phyloP scores from a whole-genome alignment of 2,888 invertebrate genomes.

The Acronicta psi region DNA sequence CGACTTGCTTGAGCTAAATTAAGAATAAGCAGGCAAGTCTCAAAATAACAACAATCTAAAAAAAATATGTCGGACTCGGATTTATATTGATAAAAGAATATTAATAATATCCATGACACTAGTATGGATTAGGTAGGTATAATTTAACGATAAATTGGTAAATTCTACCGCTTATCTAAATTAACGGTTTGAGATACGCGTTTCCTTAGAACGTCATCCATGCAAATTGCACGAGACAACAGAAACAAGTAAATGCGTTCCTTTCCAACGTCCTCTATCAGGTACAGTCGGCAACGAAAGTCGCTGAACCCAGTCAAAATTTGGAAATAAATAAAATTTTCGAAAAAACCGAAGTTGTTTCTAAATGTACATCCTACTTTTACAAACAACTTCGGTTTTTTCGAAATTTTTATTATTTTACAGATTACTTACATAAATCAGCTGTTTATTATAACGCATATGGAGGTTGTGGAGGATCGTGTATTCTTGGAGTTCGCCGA shows the following conservation, averaged over 20 bases:
- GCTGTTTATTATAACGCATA: constrained; percentile 95
- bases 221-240: constrained; percentile 11
- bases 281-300: too few relatives aligned
- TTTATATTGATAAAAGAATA: constrained; percentile 1
- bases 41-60: neutral
- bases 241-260: constrained; percentile 6
- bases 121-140: neutral
- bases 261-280: too few relatives aligned
- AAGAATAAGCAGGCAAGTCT: too few relatives aligned
- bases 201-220: constrained; percentile 18
- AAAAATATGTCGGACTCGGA: neutral
- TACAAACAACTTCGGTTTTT: too few relatives aligned
- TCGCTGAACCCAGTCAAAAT: too few relatives aligned
- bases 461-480: constrained; percentile 97
- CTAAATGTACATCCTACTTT: too few relatives aligned
- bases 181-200: constrained; percentile 20
- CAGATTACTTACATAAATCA: constrained; percentile 95
- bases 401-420: too few relatives aligned
- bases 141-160: neutral
- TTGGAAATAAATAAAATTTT: too few relatives aligned
- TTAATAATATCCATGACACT: constrained; percentile 8
- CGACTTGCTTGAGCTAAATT: too few relatives aligned
- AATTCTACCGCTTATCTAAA: constrained; percentile 3
- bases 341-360: too few relatives aligned
- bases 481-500: constrained; percentile 98